Percentiles rank a stretch among this genome's conserved stretches.
Conservation (phyloP, 1,140 invertebrate genomes). For the Drepana arcuata region DNA sequence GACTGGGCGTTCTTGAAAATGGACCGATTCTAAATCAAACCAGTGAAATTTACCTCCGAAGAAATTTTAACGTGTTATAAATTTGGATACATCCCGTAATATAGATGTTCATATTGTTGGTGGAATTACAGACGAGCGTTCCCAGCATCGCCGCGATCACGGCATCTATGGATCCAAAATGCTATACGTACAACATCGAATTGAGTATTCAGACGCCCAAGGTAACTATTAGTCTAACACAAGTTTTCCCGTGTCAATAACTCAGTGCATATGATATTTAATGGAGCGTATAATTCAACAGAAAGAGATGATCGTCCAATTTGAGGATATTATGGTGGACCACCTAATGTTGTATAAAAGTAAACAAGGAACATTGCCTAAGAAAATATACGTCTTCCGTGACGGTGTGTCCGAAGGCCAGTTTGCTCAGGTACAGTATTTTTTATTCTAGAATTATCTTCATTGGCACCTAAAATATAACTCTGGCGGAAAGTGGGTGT, state of each 20-base stretch:
- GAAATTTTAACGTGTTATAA: no score
- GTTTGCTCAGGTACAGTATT: constrained; percentile 75
- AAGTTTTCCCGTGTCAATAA: no score
- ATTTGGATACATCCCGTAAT: no score
- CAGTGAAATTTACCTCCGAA: no score
- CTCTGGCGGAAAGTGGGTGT: no score
- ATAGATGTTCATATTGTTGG: constrained; percentile 6
- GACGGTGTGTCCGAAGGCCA: constrained; percentile 94
- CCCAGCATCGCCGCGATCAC: constrained; percentile 91
- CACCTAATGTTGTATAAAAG: constrained; percentile 36
- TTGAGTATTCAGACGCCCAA: constrained; percentile 78
- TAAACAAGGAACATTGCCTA: constrained; percentile 21
- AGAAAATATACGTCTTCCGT: constrained; percentile 75
- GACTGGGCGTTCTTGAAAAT: no score
- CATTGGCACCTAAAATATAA: no score
- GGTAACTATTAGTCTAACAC: constrained; percentile 25
- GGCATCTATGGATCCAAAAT: constrained; percentile 77
- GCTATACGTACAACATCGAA: constrained; percentile 80
- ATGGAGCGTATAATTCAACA: constrained; percentile 20
- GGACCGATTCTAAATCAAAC: no score
- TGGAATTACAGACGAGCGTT: constrained; percentile 59
- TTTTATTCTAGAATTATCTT: background rate
- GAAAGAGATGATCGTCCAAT: constrained; percentile 82
- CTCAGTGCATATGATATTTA: no score
- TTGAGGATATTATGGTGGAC: constrained; percentile 78